Base-by-base conservation (phyloP, 2,888 invertebrate species). In the Chalcosyrphus nemorum region DNA sequence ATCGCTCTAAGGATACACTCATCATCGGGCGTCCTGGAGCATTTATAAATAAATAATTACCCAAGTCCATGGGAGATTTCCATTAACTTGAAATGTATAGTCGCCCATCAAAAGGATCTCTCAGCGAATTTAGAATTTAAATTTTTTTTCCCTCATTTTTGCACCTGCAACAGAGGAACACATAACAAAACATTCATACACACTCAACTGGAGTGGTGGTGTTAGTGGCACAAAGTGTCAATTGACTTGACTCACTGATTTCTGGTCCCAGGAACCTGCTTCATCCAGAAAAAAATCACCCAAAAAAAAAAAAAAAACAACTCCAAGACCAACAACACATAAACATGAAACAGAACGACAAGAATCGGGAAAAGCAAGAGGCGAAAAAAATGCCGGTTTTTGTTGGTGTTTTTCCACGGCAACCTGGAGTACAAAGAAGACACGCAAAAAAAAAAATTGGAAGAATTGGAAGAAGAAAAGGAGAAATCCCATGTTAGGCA, bases 231-330 rank as follows among this genome's bases (percentile, higher is more conserved):
- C 47, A 61, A 75, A 70, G 45, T 70, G 57, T 75, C 75, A 81
- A 41, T 81, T 81, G 80, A 81, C 80, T 81, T 80, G 80, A 80
- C 74, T 80, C 68, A 32, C 5, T 80, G 80, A 77, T 72, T 72
- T 74, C 68, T 82, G 59, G 72, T 59, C 29, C 43, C 35, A 47
- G 45, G 45, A 74, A 63, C 41, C 71, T 32, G 38, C 24, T 57
- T 47, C 43, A 3, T 13, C 43, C 9, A 56, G 52, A 63, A 63
- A 47, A 35, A 35, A 45, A 47, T 1, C n/a, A n/a, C n/a, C n/a
- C n/a, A n/a, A n/a, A n/a, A 27, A 65, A 74, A 71, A 9, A 19
- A 17, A 11, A 4, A 2, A 13, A 59, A 24, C 52, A 38, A n/a
- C 50, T 24, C 41, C 6, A 47, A 52, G 9, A 54, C 9, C 70